phyloP scores from a whole-genome alignment of 2,888 invertebrate genomes.

The Busseola fusca region DNA sequence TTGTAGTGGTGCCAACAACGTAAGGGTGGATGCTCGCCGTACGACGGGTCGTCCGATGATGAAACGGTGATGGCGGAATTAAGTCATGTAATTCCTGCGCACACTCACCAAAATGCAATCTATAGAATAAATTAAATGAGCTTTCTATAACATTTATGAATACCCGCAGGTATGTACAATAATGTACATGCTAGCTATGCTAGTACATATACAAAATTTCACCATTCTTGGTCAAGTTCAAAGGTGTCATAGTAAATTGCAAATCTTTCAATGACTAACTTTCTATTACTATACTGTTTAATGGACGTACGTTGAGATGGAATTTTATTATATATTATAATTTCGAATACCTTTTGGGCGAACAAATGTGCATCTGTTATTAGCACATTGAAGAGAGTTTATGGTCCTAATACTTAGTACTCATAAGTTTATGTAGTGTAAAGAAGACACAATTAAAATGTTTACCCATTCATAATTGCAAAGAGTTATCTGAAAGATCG shows the following conservation, averaged over 20 bases:
- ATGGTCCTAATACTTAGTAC: too few species aligned
- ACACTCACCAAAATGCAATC: too few species aligned
- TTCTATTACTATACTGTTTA: constrained; percentile 25
- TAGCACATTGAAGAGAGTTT: neutral
- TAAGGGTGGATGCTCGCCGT: too few species aligned
- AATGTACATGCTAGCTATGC: too few species aligned
- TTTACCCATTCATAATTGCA: constrained; percentile 15
- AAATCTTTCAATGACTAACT: constrained; percentile 12
- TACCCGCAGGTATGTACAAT: neutral
- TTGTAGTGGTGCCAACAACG: too few species aligned
- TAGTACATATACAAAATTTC: neutral
- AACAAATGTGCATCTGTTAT: neutral
- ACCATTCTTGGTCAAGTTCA: neutral
- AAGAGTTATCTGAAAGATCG: constrained; percentile 37
- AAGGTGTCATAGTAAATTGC: constrained; percentile 10
- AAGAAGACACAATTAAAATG: constrained; percentile 15
- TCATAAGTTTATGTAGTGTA: neutral
- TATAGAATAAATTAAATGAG: too few species aligned
- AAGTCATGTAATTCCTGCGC: too few species aligned
- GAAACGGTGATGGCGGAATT: too few species aligned
- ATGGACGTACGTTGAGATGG: too few species aligned
- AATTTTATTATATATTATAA: neutral
- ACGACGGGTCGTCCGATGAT: too few species aligned
- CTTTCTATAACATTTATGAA: constrained; percentile 28
- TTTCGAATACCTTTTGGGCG: neutral